Percentiles rank a stretch among this genome's conserved stretches.
Evolutionary conservation across 1,140 invertebrate species (phyloP).

Genomic region (Maniola jurtina): DNA sequence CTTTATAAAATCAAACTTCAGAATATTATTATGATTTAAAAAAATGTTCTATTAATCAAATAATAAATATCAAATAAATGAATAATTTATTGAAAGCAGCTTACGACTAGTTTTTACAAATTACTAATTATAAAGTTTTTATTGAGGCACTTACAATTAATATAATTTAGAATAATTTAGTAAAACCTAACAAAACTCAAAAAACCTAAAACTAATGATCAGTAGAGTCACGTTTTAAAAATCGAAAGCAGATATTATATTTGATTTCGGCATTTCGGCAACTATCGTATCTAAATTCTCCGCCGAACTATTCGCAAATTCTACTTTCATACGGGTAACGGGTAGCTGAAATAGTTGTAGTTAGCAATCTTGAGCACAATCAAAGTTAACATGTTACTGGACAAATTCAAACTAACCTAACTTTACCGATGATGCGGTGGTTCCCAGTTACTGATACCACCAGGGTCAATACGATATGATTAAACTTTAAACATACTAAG

Average conservation of each 20-base stretch:
- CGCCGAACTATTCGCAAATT: conserved; percentile 24
- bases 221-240: background rate
- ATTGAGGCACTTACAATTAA: too few species aligned
- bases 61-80: too few species aligned
- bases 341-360: conserved; percentile 23
- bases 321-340: too few species aligned
- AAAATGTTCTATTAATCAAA: too few species aligned
- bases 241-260: background rate
- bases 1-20: too few species aligned
- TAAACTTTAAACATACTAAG: background rate
- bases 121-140: too few species aligned
- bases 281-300: conserved; percentile 19
- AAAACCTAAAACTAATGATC: background rate
- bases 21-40: too few species aligned
- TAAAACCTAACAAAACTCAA: too few species aligned
- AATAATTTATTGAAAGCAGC: too few species aligned
- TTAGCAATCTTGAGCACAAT: conserved; percentile 39
- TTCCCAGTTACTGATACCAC: background rate
- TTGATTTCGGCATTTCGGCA: background rate
- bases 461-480: background rate
- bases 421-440: conserved; percentile 32
- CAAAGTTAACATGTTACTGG: conserved; percentile 41
- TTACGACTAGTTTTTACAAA: too few species aligned
- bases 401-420: conserved; percentile 36
- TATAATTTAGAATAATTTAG: too few species aligned